phyloP scores from a whole-genome alignment of 2,888 invertebrate genomes.

The Theodoxus fluviatilis region DNA sequence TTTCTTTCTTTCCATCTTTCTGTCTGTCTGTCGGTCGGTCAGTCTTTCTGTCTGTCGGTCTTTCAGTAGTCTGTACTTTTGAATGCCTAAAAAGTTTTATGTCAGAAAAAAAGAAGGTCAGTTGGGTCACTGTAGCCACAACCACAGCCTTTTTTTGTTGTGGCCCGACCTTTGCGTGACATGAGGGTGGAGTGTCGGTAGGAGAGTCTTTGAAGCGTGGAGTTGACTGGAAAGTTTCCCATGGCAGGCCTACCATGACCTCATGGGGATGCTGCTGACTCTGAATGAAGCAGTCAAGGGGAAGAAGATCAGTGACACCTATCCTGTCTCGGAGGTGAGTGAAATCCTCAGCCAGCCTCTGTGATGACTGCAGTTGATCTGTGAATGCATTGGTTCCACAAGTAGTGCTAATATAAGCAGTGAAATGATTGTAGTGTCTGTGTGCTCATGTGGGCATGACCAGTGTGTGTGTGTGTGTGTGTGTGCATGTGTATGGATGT shows the following conservation, averaged over 20 bases:
- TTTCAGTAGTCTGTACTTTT: background rate
- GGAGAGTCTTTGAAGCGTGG: background rate
- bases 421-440: no score
- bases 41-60: background rate
- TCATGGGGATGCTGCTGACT: slow-evolving; percentile 85
- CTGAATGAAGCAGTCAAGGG: slow-evolving; percentile 86
- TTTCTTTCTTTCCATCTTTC: no score
- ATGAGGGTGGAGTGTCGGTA: no score
- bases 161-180: background rate
- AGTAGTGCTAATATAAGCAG: no score
- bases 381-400: no score
- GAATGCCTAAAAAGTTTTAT: background rate
- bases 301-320: slow-evolving; percentile 72
- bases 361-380: no score
- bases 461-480: no score
- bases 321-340: slow-evolving; percentile 43
- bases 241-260: slow-evolving; percentile 72
- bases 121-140: no score
- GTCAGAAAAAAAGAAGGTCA: no score
- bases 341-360: no score
- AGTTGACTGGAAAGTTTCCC: background rate
- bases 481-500: no score
- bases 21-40: background rate
- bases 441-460: no score
- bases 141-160: background rate